Evolutionary conservation across 2,113 vertebrate species (phyloP), one percentile per base, ranked within the genome.

Genomic region (Hylia prasina): DNA sequence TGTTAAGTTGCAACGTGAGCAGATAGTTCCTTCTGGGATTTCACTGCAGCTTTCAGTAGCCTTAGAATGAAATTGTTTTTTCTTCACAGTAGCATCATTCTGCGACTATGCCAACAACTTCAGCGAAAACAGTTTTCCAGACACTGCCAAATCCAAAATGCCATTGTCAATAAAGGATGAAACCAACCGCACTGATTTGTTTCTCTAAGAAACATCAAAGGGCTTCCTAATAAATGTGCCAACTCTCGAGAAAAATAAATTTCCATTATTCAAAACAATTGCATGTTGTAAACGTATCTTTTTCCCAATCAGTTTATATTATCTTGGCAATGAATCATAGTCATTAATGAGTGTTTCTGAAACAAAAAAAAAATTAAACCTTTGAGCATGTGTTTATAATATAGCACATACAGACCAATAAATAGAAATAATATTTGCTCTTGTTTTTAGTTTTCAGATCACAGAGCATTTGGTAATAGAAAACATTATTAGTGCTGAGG

Each of bases 71-170:
- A 83, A 91, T 47, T 8, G 33, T 58, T 84, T 91, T 64, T 56
- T 75, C 44, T 44, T 68, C 28, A 45, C 21, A 91, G 72, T 16
- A 60, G 76, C 63, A 87, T 95, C 14, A 0, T 64, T 53, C 63
- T 78, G 72, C 42, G 78, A 54, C 86, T 90, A 68, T 8, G 51
- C 77, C 92, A 97, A 93, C 75, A 79, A 76, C 82, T 85, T 89
- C 66, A 48, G 77, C 61, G 44, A 93, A 95, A 87, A 66, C 37
- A 44, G n/a, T 25, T 83, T 63, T 60, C 39, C 50, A 10, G 31
- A 44, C 9, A 6, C 33, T 83, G 83, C 71, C 88, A 97, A 92
- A 86, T 77, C 87, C 73, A 82, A 96, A 96, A 94, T 66, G 20
- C 20, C 24, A 76, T 39, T 78, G 60, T 63, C 47, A 56, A 50